Base-by-base conservation (phyloP, 35 echinoderm and acorn worm genomes). In the Ophioderma brevispina region DNA sequence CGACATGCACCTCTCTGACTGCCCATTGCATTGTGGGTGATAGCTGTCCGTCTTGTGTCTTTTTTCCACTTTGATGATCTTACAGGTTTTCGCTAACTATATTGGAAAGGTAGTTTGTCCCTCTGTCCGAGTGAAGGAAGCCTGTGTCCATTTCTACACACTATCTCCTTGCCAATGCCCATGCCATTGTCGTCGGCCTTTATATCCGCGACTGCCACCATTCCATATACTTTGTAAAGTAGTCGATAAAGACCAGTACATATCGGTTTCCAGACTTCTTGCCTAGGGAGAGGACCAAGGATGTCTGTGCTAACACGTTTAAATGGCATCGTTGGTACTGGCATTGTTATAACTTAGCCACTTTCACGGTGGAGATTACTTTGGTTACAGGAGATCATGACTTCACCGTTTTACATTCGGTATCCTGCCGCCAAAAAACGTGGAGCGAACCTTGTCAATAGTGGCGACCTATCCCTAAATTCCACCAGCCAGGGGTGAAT, bases 151-250 rank as follows among this genome's bases (percentile, higher is more conserved):
- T 91, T 49, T 19, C 80, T 33, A 49, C 89, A 80, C 75, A 25
- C 85, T 33, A 91, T 85, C 15, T 85, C 25, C 17, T 50, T 8
- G 85, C 4, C 38, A 85, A 91, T 35, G 31, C 80, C 35, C 39
- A 33, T 21, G 89, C 18, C 85, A 28, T 31, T 80, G 76, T 32
- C 31, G n/a, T 42, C 35, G 0, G 59, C 80, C 0, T 31, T 85
- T 31, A 85, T 43, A 85, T 85, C 64, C 64, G 19, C 14, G 55
- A 85, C 39, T 31, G 80, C 14, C 39, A 85, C 39, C 33, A 85
- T 78, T 91, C 89, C 5, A 91, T 42, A 78, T 91, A 91, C 43
- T 91, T 91, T 91, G 89, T 23, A 43, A 91, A 86, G 13, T 23
- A 85, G 37, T 91, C 81, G 10, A 85, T 59, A 91, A 76, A n/a